A percentile compares a stretch with the other conserved stretches of the same genome.
phyloP scores from a whole-genome alignment of 2,888 invertebrate genomes.

The Aspidiotus rigidus region DNA sequence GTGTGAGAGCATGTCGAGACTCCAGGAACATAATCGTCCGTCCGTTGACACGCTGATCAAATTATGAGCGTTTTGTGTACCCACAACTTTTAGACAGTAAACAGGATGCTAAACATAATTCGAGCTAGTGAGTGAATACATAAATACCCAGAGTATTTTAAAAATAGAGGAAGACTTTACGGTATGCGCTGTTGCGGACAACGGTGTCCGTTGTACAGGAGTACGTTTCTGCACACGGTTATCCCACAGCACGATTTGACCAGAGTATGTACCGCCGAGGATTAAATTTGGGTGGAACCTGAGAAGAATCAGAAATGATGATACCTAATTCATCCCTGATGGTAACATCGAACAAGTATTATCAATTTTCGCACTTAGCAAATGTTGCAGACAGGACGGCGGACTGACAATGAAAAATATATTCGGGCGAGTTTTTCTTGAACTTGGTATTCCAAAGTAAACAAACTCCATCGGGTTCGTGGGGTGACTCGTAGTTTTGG shows the following conservation, averaged over 20 bases:
- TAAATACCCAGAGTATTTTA: background rate
- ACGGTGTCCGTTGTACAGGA: conserved; percentile 89
- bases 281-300: conserved; percentile 96
- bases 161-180: conserved; percentile 44
- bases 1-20: conserved; percentile 92
- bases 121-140: background rate
- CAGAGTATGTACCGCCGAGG: conserved; percentile 95
- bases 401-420: conserved; percentile 95
- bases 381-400: conserved; percentile 92
- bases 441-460: conserved; percentile 98
- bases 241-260: conserved; percentile 99
- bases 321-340: background rate
- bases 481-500: conserved; percentile 86
- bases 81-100: conserved; percentile 89
- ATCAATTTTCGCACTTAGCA: conserved; percentile 51
- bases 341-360: background rate
- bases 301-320: conserved; percentile 40
- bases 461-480: conserved; percentile 96
- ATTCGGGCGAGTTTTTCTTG: conserved; percentile 93
- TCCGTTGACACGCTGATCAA: conserved; percentile 95
- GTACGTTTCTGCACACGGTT: conserved; percentile 95
- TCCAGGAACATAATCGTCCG: conserved; percentile 97
- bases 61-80: conserved; percentile 98
- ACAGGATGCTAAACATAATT: conserved; percentile 73
- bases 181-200: conserved; percentile 93